phyloP scores from a whole-genome alignment of 2,888 invertebrate genomes.

The Machimus rusticus region DNA sequence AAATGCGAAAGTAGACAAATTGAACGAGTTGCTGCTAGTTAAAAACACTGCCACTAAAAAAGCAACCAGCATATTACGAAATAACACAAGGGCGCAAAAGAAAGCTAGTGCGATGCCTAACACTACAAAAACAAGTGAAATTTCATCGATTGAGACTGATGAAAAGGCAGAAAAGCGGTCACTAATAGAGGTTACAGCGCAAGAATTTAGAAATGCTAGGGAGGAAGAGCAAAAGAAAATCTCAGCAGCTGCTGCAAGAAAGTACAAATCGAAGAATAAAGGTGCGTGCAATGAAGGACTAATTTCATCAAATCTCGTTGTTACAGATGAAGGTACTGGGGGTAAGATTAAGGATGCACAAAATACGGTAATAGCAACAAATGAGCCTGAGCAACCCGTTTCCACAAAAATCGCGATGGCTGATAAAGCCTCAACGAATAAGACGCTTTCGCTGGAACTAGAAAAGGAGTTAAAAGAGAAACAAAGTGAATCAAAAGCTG shows the following conservation, averaged over 20 bases:
- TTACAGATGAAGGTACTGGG: not conserved
- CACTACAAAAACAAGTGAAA: not conserved
- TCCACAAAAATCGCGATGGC: not conserved
- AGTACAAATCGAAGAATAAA: slow-evolving; percentile 1
- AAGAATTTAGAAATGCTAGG: not conserved
- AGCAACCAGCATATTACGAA: not conserved
- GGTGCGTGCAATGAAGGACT: not conserved
- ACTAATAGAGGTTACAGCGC: not conserved
- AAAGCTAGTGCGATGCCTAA: not conserved
- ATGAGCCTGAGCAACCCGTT: not conserved
- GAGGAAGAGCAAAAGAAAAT: not conserved
- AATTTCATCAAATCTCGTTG: not conserved
- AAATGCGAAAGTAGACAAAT: not conserved
- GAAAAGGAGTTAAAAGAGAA: not conserved
- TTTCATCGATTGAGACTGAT: not conserved
- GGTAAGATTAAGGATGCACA: not conserved
- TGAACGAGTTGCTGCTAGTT: not conserved
- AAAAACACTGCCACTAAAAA: not conserved
- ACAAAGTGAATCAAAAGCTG: not conserved
- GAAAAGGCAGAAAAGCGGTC: not conserved
- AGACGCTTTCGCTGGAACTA: not conserved
- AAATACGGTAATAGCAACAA: not conserved
- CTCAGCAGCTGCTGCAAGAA: not conserved
- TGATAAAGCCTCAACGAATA: not conserved
- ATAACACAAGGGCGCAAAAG: not conserved